Percentiles rank a stretch among this genome's conserved stretches.
Evolutionary conservation across 2,888 invertebrate species (phyloP).

Genomic region (Steinernema carpocapsae): DNA sequence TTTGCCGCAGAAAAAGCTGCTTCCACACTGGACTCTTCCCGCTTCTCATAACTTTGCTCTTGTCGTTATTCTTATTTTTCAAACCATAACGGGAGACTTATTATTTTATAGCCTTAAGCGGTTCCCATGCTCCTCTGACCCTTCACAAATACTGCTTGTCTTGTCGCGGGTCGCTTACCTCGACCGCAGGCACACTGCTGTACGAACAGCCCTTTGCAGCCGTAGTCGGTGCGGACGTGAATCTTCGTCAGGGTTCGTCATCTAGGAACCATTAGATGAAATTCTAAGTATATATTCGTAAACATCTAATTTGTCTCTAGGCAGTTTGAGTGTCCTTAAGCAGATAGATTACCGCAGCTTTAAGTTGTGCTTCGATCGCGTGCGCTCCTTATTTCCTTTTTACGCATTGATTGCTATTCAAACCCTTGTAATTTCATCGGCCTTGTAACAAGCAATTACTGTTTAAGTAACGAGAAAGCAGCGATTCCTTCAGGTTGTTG

Average conservation of each 20-base stretch:
- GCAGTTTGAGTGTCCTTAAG: slow-evolving; percentile 35
- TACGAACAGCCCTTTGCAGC: not conserved
- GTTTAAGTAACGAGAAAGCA: no score
- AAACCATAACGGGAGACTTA: no score
- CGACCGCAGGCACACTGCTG: no score
- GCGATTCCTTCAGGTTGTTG: no score
- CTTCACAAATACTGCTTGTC: no score
- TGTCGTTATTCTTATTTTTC: no score
- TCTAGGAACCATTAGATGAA: slow-evolving; percentile 14
- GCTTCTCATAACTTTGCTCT: no score
- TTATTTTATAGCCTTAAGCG: no score
- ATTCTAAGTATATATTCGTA: slow-evolving; percentile 23
- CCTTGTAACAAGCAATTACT: not conserved
- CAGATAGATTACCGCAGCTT: slow-evolving; percentile 30
- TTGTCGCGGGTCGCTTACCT: no score
- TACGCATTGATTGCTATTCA: slow-evolving; percentile 19
- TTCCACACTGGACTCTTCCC: no score
- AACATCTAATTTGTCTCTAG: slow-evolving; percentile 33
- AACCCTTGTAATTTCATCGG: not conserved
- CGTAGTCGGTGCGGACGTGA: not conserved
- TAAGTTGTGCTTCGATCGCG: slow-evolving; percentile 23
- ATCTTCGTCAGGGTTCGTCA: not conserved
- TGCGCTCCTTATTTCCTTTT: slow-evolving; percentile 26
- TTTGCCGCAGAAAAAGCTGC: no score
- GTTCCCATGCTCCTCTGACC: no score